Base-by-base conservation (phyloP, 2,888 invertebrate species). In the Metalampra italica region DNA sequence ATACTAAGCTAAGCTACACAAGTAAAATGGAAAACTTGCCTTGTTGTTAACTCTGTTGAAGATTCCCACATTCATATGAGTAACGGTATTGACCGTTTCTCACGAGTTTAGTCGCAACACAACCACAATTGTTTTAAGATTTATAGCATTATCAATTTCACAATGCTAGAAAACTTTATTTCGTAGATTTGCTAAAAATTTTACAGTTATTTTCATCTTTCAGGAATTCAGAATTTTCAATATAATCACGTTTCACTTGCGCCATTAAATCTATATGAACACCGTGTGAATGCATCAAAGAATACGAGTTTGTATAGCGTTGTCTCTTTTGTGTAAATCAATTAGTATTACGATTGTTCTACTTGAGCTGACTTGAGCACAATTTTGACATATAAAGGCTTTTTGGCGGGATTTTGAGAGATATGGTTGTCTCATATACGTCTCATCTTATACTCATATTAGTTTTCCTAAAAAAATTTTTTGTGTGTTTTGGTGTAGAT, bases 1-100 rank as follows among this genome's bases (percentile, higher is more conserved):
- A 22, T 22, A 22, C 2, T 22, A 22, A 22, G 22, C 22, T 64
- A 78, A 67, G 51, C 56, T 55, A 47, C 53, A 39, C 1, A 29
- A 45, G 13, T 38, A 14, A 52, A 50, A 43, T 48, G 45, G 30
- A 43, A 45, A 49, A 66, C 76, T 83, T 82, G 94, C 94, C 92
- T 94, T 94, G 77, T 92, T 91, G 87, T 94, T 94, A 81, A 94
- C 94, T 90, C 93, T 93, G 78, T 94, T 94, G 78, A 94, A 94
- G 75, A 94, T 92, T 88, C 93, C 94, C 90, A 94, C 93, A 94
- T 94, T 94, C 94, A 94, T 94, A 93, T 86, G 69, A 68, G 65
- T 83, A 83, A 83, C 83, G 81, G 82, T 81, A 64, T 55, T 43
- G 29, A 72, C 66, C 61, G 60, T 68, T 56, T 59, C 43, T 53